These are phyloP conservation scores for Otocyon megalotis DNA, from an alignment of 2,113 vertebrate species.

Conservation along the genomic window DNA sequence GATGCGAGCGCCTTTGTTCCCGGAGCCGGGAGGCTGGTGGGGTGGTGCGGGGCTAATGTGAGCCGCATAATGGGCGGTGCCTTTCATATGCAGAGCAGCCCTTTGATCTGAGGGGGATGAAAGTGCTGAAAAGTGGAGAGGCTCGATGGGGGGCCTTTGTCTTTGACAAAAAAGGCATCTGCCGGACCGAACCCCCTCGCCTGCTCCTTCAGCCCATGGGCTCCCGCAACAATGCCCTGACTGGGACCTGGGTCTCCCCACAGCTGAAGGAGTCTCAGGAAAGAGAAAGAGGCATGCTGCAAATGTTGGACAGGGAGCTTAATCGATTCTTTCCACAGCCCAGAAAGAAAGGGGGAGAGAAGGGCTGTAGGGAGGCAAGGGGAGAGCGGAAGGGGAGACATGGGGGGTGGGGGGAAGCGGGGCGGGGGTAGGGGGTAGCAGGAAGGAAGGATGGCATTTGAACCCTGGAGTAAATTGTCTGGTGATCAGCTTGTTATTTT, in stretches of 20 bases:
- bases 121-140: slow-evolving; percentile 87
- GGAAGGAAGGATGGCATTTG: slow-evolving; percentile 24
- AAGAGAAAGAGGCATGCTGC: slow-evolving; percentile 79
- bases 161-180: slow-evolving; percentile 95
- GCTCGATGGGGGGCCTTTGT: slow-evolving; percentile 91
- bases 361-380: not conserved
- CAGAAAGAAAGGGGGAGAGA: slow-evolving; percentile 72
- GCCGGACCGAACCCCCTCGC: slow-evolving; percentile 85
- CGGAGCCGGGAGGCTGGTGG: slow-evolving; percentile 83
- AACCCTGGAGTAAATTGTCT: not conserved
- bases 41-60: slow-evolving; percentile 88
- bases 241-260: slow-evolving; percentile 87
- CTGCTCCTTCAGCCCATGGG: slow-evolving; percentile 81
- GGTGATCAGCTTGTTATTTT: not conserved
- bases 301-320: slow-evolving; percentile 75
- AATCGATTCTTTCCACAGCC: slow-evolving; percentile 85
- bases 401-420: slow-evolving; percentile 20
- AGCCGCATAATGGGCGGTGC: slow-evolving; percentile 83
- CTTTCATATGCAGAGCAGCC: slow-evolving; percentile 91
- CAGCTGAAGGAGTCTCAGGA: slow-evolving; percentile 81
- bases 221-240: slow-evolving; percentile 86
- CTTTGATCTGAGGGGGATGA: slow-evolving; percentile 89
- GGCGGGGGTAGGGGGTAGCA: not conserved
- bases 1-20: slow-evolving; percentile 88
- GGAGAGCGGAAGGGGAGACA: slow-evolving; percentile 5